These are phyloP conservation scores for Xylocopa sonorina DNA, from an alignment of 1,140 invertebrate species.

Conservation along the genomic window DNA sequence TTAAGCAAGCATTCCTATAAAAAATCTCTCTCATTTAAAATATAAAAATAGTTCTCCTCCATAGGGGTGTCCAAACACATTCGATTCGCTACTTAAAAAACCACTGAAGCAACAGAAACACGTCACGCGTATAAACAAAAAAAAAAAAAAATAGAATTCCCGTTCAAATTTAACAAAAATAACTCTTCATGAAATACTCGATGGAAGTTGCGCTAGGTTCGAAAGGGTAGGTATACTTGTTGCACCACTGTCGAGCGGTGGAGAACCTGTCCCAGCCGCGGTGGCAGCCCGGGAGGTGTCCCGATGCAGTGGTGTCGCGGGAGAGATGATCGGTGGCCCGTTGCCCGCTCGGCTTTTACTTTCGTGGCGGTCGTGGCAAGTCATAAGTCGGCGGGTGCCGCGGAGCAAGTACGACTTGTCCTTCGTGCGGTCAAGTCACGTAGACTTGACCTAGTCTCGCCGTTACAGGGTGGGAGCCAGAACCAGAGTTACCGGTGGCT, in stretches of 20 bases:
- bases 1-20: too few relatives aligned
- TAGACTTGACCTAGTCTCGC: slow-evolving; percentile 69
- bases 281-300: not conserved
- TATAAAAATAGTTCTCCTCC: too few relatives aligned
- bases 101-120: too few relatives aligned
- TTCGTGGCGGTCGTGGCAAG: slow-evolving; percentile 49
- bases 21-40: too few relatives aligned
- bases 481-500: slow-evolving; percentile 67
- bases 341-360: slow-evolving; percentile 50
- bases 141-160: too few relatives aligned
- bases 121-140: too few relatives aligned
- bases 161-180: too few relatives aligned
- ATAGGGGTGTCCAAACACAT: too few relatives aligned
- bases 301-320: not conserved
- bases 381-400: slow-evolving; percentile 45
- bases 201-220: too few relatives aligned
- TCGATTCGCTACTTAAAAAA: too few relatives aligned
- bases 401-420: slow-evolving; percentile 65
- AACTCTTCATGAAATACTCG: too few relatives aligned
- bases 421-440: slow-evolving; percentile 68
- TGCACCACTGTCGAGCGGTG: not conserved
- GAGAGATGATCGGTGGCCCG: slow-evolving; percentile 44
- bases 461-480: slow-evolving; percentile 46
- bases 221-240: too few relatives aligned
- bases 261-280: not conserved